Conservation (phyloP, 2,888 invertebrate genomes). For the Abrostola triplasia region DNA sequence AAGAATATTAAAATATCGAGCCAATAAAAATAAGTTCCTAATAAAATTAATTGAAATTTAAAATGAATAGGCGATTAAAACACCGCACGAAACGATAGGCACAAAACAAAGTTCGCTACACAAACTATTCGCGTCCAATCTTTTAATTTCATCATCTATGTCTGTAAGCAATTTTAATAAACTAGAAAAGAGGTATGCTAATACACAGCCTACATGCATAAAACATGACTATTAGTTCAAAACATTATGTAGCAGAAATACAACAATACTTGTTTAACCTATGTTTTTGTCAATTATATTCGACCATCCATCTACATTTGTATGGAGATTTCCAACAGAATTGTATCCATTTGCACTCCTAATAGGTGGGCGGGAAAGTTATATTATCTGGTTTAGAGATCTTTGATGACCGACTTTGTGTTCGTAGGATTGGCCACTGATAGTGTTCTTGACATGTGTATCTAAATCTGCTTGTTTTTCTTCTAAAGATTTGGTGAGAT, state of each 20-base stretch:
- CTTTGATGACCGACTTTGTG: neutral
- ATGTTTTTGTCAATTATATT: constrained; percentile 46
- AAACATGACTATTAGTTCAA: constrained; percentile 49
- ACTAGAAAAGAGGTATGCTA: constrained; percentile 54
- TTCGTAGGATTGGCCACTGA: neutral
- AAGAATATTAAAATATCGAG: too few species aligned
- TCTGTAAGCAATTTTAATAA: constrained; percentile 49
- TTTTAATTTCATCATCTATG: constrained; percentile 29
- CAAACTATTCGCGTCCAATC: constrained; percentile 9
- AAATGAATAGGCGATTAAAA: too few species aligned
- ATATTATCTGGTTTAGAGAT: neutral
- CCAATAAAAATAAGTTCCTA: too few species aligned
- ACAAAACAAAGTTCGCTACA: neutral
- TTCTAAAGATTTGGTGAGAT: too few species aligned
- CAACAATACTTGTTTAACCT: constrained; percentile 27
- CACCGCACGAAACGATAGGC: neutral
- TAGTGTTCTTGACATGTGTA: neutral
- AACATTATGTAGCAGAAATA: constrained; percentile 36
- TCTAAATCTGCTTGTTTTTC: too few species aligned
- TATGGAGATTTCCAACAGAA: constrained; percentile 36
- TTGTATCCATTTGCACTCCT: neutral
- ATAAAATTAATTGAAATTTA: too few species aligned
- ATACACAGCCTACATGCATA: constrained; percentile 59
- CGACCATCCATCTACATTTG: constrained; percentile 27
- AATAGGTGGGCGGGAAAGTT: neutral